phyloP scores from a whole-genome alignment of 1,140 invertebrate genomes.

The Apis laboriosa region DNA sequence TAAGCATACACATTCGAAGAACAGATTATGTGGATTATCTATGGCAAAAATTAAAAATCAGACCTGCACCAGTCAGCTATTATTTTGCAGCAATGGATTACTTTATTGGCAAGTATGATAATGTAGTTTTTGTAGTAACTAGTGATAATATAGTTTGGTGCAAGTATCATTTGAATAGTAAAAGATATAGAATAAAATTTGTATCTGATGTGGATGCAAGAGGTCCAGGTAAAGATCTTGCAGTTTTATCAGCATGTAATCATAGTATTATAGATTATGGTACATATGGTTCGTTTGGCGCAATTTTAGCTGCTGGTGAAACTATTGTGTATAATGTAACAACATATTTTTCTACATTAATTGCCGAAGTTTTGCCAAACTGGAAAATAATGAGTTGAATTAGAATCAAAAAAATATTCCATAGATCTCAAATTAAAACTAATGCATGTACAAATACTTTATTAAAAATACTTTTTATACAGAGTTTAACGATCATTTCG shows the following conservation, averaged over 20 bases:
- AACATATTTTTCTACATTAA: constrained; percentile 81
- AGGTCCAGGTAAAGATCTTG: constrained; percentile 83
- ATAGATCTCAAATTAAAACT: constrained; percentile 18
- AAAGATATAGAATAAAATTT: constrained; percentile 80
- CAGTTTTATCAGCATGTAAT: constrained; percentile 84
- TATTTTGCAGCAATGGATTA: constrained; percentile 83
- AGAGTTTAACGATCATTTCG: constrained; percentile 14
- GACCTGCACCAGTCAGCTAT: constrained; percentile 81
- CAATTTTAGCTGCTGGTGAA: constrained; percentile 84
- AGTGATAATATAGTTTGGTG: constrained; percentile 86
- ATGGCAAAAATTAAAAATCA: constrained; percentile 79
- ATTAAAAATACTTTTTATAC: constrained; percentile 34
- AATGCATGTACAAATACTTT: constrained; percentile 37
- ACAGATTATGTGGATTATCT: constrained; percentile 84
- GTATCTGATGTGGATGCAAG: constrained; percentile 77
- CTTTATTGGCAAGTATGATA: constrained; percentile 80
- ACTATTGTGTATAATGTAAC: constrained; percentile 83
- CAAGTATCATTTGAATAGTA: constrained; percentile 78
- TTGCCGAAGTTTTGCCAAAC: constrained; percentile 82
- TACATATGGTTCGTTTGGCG: constrained; percentile 86
- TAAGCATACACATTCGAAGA: constrained; percentile 83
- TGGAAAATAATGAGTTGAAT: constrained; percentile 81
- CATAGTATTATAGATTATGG: constrained; percentile 87
- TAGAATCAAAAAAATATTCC: constrained; percentile 47
- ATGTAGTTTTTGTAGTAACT: constrained; percentile 83